Percentiles rank a stretch among this genome's conserved stretches.
These are phyloP conservation scores for Helobdella robusta DNA, from an alignment of 2,888 invertebrate genomes.

Conservation along the genomic window DNA sequence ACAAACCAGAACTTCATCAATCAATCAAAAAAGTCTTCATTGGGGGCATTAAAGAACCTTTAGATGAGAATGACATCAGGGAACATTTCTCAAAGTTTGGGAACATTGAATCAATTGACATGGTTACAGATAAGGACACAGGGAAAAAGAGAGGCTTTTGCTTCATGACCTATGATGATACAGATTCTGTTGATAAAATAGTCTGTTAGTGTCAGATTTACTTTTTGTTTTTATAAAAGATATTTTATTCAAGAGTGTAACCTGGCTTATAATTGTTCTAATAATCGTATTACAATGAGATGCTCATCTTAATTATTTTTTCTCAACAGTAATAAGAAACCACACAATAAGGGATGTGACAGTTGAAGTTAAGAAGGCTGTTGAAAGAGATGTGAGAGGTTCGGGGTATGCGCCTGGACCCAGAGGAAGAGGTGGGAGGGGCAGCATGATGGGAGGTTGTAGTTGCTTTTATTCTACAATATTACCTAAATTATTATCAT, in stretches of 20 bases:
- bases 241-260: neutral
- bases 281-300: neutral
- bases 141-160: constrained; percentile 91
- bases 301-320: neutral
- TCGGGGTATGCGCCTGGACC: constrained; percentile 15
- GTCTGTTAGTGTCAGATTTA: constrained; percentile 62
- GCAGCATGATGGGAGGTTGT: constrained; percentile 27
- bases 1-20: constrained; percentile 73
- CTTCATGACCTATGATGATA: constrained; percentile 91
- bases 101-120: constrained; percentile 68
- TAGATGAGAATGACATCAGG: constrained; percentile 73
- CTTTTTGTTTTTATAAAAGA: neutral
- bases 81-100: constrained; percentile 59
- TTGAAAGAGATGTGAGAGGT: constrained; percentile 53
- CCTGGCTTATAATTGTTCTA: constrained; percentile 1
- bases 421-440: constrained; percentile 19
- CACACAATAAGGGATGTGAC: constrained; percentile 64
- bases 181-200: constrained; percentile 91
- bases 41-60: constrained; percentile 82
- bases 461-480: neutral
- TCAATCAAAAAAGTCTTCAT: constrained; percentile 90
- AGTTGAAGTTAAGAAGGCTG: constrained; percentile 82
- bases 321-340: constrained; percentile 59
- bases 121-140: constrained; percentile 82
- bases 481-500: neutral